Percentiles rank a stretch among this genome's conserved stretches.
Conservation (phyloP, 2,888 invertebrate genomes). For the Scaptomyza flava region DNA sequence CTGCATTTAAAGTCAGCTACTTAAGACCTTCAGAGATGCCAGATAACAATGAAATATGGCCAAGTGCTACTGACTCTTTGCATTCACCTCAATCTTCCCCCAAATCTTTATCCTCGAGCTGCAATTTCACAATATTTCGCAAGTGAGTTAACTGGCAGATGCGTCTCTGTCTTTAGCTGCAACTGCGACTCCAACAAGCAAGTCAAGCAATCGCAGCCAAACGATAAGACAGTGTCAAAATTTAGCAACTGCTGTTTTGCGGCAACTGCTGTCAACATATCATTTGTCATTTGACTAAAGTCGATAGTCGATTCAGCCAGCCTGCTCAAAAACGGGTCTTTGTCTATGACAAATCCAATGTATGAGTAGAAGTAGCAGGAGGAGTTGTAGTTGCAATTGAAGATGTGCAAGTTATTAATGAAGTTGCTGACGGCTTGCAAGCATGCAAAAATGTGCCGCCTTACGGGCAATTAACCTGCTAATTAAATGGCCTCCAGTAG, state of each 20-base stretch:
- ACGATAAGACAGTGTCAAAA: conserved; percentile 78
- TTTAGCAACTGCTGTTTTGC: conserved; percentile 67
- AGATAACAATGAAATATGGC: conserved; percentile 71
- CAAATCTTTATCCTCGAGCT: not conserved
- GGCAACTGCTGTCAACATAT: conserved; percentile 73
- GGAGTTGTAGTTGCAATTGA: conserved; percentile 23
- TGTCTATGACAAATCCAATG: conserved; percentile 69
- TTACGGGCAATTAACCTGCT: conserved; percentile 74
- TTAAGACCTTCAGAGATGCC: conserved; percentile 41
- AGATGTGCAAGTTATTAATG: conserved; percentile 64
- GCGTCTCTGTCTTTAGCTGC: conserved; percentile 10
- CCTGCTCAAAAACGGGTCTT: conserved; percentile 45
- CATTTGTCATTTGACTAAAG: conserved; percentile 65
- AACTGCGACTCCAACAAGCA: not conserved
- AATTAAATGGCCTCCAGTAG: conserved; percentile 70
- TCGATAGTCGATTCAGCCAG: conserved; percentile 46
- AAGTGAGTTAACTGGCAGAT: conserved; percentile 39
- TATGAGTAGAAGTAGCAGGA: not conserved
- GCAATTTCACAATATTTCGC: conserved; percentile 49
- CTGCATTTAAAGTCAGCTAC: conserved; percentile 42
- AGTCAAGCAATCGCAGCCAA: conserved; percentile 31
- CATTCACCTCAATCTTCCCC: conserved; percentile 7
- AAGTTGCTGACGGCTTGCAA: conserved; percentile 57
- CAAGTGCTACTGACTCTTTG: conserved; percentile 22
- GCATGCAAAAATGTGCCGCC: conserved; percentile 58